Percentiles rank a stretch among this genome's conserved stretches.
phyloP scores from a whole-genome alignment of 2,113 vertebrate genomes.

The Xyrauchen texanus region DNA sequence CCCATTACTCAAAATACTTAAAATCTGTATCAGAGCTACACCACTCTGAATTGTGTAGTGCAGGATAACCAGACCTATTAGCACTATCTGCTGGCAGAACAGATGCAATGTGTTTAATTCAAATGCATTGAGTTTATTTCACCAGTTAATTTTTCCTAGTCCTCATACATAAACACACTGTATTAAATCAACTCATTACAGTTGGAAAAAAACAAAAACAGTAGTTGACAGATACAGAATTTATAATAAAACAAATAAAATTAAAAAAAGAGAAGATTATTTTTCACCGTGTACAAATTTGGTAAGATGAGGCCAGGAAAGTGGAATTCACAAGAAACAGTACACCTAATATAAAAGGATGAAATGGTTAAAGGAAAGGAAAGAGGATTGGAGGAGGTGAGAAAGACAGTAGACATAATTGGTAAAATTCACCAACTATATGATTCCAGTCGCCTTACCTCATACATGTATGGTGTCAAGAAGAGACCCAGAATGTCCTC shows the following conservation, averaged over 20 bases:
- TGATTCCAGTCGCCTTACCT: conserved; percentile 7
- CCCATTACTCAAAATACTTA: too few relatives aligned
- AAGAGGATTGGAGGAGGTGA: not conserved
- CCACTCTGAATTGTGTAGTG: conserved; percentile 8
- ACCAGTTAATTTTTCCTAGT: conserved; percentile 37
- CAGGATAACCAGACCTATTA: not conserved
- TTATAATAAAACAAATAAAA: conserved; percentile 1
- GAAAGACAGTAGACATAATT: not conserved
- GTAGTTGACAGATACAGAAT: conserved; percentile 47
- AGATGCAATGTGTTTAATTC: not conserved
- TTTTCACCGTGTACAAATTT: conserved; percentile 35
- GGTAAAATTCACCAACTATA: conserved; percentile 3
- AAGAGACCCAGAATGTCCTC: not conserved
- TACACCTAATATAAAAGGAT: conserved; percentile 2
- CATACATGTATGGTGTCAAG: not conserved
- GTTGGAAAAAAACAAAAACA: conserved; percentile 31
- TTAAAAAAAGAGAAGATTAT: not conserved
- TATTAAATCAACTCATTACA: conserved; percentile 27
- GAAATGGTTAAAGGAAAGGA: conserved; percentile 1
- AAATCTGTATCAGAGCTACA: too few relatives aligned
- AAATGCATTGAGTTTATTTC: conserved; percentile 43
- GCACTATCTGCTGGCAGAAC: conserved; percentile 34
- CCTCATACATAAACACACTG: conserved; percentile 29
- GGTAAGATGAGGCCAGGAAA: conserved; percentile 26
- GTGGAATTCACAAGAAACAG: conserved; percentile 15